These are phyloP conservation scores for Epinotia nisella DNA, from an alignment of 2,888 invertebrate species.

Conservation along the genomic window DNA sequence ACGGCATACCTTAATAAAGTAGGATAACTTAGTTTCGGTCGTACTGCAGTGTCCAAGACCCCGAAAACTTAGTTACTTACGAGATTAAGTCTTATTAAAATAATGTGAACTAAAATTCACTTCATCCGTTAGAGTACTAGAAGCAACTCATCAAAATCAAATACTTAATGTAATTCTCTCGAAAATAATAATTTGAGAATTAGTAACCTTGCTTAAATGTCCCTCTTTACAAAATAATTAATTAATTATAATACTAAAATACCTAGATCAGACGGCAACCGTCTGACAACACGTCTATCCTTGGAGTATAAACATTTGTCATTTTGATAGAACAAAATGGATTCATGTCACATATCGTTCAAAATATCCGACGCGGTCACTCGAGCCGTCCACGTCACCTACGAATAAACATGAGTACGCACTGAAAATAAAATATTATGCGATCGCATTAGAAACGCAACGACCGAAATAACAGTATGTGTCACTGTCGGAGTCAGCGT, in stretches of 20 bases:
- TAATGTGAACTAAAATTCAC: too few relatives aligned
- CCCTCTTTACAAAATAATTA: background rate
- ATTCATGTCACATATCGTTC: conserved; percentile 65
- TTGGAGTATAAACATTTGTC: conserved; percentile 42
- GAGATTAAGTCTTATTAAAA: too few relatives aligned
- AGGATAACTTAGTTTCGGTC: too few relatives aligned
- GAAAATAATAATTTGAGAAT: background rate
- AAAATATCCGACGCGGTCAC: conserved; percentile 60
- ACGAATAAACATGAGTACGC: conserved; percentile 78
- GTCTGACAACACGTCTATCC: conserved; percentile 27
- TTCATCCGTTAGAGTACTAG: too few relatives aligned
- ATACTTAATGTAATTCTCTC: background rate
- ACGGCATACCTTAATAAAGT: too few relatives aligned
- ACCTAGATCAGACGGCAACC: conserved; percentile 19
- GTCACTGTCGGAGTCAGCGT: conserved; percentile 62
- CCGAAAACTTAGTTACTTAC: too few relatives aligned
- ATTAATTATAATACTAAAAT: conserved; percentile 22
- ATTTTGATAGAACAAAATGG: conserved; percentile 52
- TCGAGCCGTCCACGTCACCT: conserved; percentile 61
- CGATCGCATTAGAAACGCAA: conserved; percentile 77
- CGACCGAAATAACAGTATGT: conserved; percentile 71
- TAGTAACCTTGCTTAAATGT: background rate
- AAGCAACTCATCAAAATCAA: background rate
- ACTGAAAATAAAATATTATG: conserved; percentile 81
- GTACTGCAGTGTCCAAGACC: too few relatives aligned